A percentile compares a stretch with the other conserved stretches of the same genome.
Conservation (phyloP, 2,888 invertebrate species). For the Agrotis ipsilon region DNA sequence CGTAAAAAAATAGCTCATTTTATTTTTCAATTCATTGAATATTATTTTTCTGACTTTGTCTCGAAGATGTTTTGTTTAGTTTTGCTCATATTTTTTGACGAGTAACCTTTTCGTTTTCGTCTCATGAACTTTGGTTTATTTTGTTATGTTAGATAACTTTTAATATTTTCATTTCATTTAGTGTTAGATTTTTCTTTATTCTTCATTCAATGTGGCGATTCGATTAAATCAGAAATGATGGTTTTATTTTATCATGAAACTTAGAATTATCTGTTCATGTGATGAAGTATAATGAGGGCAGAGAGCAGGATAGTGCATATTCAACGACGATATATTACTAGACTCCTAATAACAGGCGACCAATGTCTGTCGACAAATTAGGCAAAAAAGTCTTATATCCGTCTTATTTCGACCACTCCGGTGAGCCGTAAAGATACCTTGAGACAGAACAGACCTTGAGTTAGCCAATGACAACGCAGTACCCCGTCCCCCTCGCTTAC, state of each 20-base stretch:
- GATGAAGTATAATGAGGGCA: background rate
- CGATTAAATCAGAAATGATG: background rate
- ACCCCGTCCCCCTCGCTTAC: no score
- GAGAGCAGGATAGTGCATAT: background rate
- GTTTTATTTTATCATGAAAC: background rate
- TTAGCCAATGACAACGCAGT: no score
- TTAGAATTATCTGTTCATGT: background rate
- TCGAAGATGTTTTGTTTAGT: conserved; percentile 62
- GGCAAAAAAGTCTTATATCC: no score
- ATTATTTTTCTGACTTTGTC: conserved; percentile 55
- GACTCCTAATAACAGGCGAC: no score
- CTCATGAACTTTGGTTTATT: conserved; percentile 58
- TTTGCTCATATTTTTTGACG: conserved; percentile 64
- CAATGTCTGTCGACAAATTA: no score
- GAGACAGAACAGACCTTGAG: no score
- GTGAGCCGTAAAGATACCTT: no score
- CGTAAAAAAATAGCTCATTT: conserved; percentile 31
- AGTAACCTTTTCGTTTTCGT: conserved; percentile 60
- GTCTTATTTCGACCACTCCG: no score
- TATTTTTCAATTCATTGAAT: conserved; percentile 34
- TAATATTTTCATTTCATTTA: conserved; percentile 64
- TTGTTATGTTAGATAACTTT: conserved; percentile 57
- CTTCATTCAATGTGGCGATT: conserved; percentile 54
- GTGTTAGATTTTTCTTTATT: conserved; percentile 31
- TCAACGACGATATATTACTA: no score